These are phyloP conservation scores for Oryzias dopingdopingensis DNA, from an alignment of 2,797 vertebrate genomes.

Conservation along the genomic window DNA sequence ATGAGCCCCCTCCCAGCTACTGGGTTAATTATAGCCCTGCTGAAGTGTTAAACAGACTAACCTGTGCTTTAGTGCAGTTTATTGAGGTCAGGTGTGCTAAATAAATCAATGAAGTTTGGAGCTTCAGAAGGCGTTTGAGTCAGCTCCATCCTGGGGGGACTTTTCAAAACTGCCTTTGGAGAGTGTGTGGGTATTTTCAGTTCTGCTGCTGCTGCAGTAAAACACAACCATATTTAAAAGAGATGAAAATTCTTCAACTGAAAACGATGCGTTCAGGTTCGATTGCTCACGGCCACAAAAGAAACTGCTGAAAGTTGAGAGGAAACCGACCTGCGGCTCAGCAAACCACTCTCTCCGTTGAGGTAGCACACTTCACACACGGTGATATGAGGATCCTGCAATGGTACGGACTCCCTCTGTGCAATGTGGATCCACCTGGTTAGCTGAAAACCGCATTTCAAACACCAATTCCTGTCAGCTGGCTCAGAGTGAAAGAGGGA, in stretches of 20 bases:
- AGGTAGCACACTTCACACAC: slow-evolving; percentile 69
- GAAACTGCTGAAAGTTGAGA: slow-evolving; percentile 68
- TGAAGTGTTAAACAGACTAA: slow-evolving; percentile 71
- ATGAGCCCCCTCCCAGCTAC: slow-evolving; percentile 52
- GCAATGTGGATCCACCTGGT: slow-evolving; percentile 60
- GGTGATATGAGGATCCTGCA: slow-evolving; percentile 51
- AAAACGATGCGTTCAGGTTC: slow-evolving; percentile 43
- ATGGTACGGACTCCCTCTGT: slow-evolving; percentile 36
- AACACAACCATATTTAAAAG: slow-evolving; percentile 34
- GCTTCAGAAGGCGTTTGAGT: slow-evolving; percentile 41
- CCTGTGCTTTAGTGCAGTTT: slow-evolving; percentile 51
- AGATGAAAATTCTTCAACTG: slow-evolving; percentile 46
- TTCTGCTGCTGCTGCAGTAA: slow-evolving; percentile 32
- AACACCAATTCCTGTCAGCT: slow-evolving; percentile 59
- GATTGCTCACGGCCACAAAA: slow-evolving; percentile 62
- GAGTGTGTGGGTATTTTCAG: slow-evolving; percentile 32
- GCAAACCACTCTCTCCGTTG: slow-evolving; percentile 71
- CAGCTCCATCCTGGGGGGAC: slow-evolving; percentile 27
- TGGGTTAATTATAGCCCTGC: slow-evolving; percentile 66
- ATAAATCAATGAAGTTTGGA: slow-evolving; percentile 63
- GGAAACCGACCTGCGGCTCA: slow-evolving; percentile 66
- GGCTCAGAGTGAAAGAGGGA: slow-evolving; percentile 65
- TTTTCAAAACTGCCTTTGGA: slow-evolving; percentile 30
- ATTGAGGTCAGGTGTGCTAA: slow-evolving; percentile 69
- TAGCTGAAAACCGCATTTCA: slow-evolving; percentile 52